Percentiles rank a stretch among this genome's conserved stretches.
These are phyloP conservation scores for Gasterosteus aculeatus DNA, from an alignment of 2,113 vertebrate genomes.

Conservation along the genomic window DNA sequence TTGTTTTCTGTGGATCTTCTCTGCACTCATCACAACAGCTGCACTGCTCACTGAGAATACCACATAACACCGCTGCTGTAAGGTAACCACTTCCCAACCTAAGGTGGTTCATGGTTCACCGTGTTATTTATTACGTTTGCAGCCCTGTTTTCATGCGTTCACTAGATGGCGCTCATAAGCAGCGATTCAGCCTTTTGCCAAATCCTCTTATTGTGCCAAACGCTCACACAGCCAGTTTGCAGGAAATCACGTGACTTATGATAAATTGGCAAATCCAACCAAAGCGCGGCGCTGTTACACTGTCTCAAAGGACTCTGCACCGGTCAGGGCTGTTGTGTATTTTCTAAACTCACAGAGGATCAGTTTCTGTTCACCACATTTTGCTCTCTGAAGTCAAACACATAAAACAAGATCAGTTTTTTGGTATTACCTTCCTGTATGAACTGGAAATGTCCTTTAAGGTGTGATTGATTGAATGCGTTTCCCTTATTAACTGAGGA, in stretches of 20 bases:
- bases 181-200: fast-evolving
- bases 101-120: neutral
- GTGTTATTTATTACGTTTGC: neutral
- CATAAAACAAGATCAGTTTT: neutral
- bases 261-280: neutral
- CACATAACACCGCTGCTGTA: neutral
- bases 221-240: neutral
- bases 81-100: neutral
- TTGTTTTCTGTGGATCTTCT: neutral
- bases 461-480: neutral
- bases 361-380: neutral
- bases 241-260: slow-evolving; percentile 52
- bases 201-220: neutral
- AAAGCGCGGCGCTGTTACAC: neutral
- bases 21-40: neutral
- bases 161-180: slow-evolving; percentile 53
- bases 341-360: neutral
- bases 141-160: neutral
- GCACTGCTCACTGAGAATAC: neutral
- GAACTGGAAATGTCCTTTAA: neutral
- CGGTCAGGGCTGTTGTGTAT: neutral
- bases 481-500: neutral
- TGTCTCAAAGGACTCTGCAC: fast-evolving
- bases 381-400: neutral
- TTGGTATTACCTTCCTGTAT: fast-evolving